Percentiles rank a stretch among this genome's conserved stretches.
These are phyloP conservation scores for Pachliopta kotzebuea DNA, from an alignment of 2,888 invertebrate species.

Conservation along the genomic window DNA sequence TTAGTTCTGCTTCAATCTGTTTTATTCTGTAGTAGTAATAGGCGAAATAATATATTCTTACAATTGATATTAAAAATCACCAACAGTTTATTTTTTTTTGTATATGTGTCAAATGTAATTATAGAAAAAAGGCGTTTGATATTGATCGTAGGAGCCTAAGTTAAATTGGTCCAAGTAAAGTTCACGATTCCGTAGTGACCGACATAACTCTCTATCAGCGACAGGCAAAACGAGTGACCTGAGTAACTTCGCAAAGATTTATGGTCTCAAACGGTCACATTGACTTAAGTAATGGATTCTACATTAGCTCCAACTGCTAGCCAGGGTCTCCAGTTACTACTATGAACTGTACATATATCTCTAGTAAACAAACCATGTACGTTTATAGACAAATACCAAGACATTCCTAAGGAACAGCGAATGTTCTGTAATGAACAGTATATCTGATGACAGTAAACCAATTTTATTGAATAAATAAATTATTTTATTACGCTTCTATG, in stretches of 20 bases:
- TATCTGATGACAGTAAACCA: no score
- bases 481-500: no score
- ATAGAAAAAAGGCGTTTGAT: conserved; percentile 19
- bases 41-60: no score
- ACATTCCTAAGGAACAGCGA: no score
- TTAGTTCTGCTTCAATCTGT: no score
- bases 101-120: not conserved
- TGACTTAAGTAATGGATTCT: conserved; percentile 31
- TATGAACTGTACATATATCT: conserved; percentile 14
- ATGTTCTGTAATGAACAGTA: no score
- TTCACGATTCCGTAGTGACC: conserved; percentile 29
- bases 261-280: conserved; percentile 31
- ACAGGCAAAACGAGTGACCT: conserved; percentile 33
- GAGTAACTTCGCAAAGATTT: conserved; percentile 34
- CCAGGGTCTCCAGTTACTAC: conserved; percentile 12
- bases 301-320: conserved; percentile 27
- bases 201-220: conserved; percentile 33
- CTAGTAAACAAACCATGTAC: not conserved
- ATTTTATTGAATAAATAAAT: no score
- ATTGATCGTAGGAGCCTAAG: conserved; percentile 29
- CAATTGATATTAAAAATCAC: no score
- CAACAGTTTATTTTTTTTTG: not conserved
- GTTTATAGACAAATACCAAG: no score
- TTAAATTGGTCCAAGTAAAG: conserved; percentile 28
- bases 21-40: no score